These are phyloP conservation scores for Phrynosoma blainvillii DNA, from an alignment of 2,113 vertebrate species.

Conservation along the genomic window DNA sequence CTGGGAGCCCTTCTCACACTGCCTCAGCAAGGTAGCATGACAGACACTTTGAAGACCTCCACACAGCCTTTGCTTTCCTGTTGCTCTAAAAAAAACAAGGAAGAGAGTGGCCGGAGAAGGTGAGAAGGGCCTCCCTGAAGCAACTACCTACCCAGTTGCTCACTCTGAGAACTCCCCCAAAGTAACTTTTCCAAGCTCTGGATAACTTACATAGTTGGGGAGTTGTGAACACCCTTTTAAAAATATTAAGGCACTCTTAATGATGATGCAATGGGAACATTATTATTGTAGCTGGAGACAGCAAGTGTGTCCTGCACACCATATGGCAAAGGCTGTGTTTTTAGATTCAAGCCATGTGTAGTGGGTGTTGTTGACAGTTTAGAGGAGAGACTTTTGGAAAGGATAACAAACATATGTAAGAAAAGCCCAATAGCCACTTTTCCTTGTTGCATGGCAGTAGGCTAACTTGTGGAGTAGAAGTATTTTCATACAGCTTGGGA, in stretches of 20 bases:
- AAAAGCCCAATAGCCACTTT: not conserved
- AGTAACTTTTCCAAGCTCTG: too few relatives aligned
- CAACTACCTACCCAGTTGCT: not conserved
- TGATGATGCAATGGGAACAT: not conserved
- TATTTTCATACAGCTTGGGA: too few relatives aligned
- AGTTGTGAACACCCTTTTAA: not conserved
- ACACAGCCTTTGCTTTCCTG: too few relatives aligned
- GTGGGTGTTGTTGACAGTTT: not conserved
- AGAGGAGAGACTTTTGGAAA: not conserved
- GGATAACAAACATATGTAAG: not conserved
- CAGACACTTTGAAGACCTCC: too few relatives aligned
- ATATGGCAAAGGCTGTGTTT: not conserved
- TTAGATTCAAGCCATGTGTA: not conserved
- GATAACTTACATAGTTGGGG: not conserved
- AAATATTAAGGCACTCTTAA: not conserved
- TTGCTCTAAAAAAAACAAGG: too few relatives aligned
- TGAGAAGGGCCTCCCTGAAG: not conserved
- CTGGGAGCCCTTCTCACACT: too few relatives aligned
- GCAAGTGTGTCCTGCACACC: not conserved
- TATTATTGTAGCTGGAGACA: not conserved
- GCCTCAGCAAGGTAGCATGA: too few relatives aligned
- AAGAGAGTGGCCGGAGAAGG: not conserved
- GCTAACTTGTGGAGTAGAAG: too few relatives aligned
- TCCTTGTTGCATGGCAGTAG: too few relatives aligned
- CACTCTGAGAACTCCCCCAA: not conserved